Conservation (phyloP, 2,113 vertebrate species). For the Seriola rivoliana region DNA sequence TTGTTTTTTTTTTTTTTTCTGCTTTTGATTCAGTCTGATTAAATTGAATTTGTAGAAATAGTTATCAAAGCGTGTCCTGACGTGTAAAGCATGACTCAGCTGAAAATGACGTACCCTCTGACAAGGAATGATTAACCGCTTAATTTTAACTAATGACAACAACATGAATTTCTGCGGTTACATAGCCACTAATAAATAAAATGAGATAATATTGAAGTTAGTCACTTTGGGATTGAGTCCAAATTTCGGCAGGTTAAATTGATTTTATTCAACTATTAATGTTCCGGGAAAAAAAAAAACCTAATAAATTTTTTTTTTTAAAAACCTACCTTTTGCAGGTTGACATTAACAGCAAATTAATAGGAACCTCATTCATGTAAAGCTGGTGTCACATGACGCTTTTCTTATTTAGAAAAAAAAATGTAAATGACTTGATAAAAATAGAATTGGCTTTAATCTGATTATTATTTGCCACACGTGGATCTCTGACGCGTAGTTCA, state of each 20-base stretch:
- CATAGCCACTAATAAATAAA: too few species aligned
- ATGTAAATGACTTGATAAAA: not conserved
- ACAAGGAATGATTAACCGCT: not conserved
- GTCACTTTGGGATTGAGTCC: not conserved
- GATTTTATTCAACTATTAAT: not conserved
- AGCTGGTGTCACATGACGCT: not conserved
- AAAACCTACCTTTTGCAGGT: not conserved
- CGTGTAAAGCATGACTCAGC: too few species aligned
- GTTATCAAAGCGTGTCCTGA: not conserved
- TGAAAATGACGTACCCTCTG: not conserved
- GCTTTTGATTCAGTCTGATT: constrained; percentile 2
- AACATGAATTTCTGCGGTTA: not conserved
- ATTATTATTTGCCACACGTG: not conserved
- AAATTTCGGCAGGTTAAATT: not conserved
- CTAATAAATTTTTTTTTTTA: too few species aligned
- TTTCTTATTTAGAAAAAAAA: not conserved
- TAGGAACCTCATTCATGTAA: not conserved
- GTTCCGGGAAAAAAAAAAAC: not conserved
- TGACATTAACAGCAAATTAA: not conserved
- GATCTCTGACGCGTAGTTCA: not conserved
- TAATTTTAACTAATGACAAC: not conserved
- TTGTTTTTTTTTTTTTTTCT: not conserved
- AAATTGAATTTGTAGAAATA: not conserved
- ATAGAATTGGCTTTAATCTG: not conserved
- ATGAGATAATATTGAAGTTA: not conserved